A percentile compares a stretch with the other conserved stretches of the same genome.
Conservation (phyloP, 1,140 invertebrate species). For the Arctopsyche grandis region DNA sequence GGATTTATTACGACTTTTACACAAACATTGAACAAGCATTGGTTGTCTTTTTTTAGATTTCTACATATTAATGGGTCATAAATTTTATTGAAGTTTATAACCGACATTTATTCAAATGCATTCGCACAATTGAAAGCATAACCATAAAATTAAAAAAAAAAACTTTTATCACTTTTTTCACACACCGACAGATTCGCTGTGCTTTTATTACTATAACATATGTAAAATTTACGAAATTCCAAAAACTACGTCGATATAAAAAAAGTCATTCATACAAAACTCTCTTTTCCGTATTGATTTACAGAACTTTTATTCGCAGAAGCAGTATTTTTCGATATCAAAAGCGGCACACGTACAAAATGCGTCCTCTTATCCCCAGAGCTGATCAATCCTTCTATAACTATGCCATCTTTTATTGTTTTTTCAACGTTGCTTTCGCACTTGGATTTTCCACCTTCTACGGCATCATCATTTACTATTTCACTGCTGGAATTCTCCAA, state of each 20-base stretch:
- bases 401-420: conserved; percentile 43
- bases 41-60: too few species aligned
- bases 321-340: conserved; percentile 48
- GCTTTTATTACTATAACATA: too few species aligned
- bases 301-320: conserved; percentile 40
- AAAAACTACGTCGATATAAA: background rate
- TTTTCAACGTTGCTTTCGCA: conserved; percentile 9
- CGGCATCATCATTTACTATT: background rate
- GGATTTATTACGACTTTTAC: too few species aligned
- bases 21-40: too few species aligned
- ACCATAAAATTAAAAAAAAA: too few species aligned
- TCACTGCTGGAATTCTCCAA: conserved; percentile 45
- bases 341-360: conserved; percentile 48
- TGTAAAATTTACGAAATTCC: too few species aligned
- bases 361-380: conserved; percentile 49
- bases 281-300: conserved; percentile 50
- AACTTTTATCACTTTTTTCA: too few species aligned
- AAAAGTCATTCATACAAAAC: conserved; percentile 47
- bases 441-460: conserved; percentile 22
- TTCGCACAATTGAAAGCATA: too few species aligned
- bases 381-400: conserved; percentile 47
- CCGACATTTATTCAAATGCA: too few species aligned
- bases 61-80: too few species aligned
- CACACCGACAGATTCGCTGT: too few species aligned
- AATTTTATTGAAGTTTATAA: too few species aligned